phyloP scores from a whole-genome alignment of 2,113 vertebrate species.

The Lycaon pictus region DNA sequence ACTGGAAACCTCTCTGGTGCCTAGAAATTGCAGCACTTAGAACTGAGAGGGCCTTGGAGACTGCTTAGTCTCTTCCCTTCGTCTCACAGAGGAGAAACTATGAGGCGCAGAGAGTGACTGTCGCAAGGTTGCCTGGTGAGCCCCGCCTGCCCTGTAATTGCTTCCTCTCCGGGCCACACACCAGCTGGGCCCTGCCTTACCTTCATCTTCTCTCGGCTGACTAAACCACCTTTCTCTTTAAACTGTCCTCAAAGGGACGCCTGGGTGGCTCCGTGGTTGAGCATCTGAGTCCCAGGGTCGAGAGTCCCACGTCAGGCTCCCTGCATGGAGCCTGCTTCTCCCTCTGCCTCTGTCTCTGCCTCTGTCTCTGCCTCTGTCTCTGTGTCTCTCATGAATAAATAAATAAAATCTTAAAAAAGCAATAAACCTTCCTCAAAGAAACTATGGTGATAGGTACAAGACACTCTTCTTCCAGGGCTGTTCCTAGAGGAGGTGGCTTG shows the following conservation, averaged over 20 bases:
- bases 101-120: background rate
- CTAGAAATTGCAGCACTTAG: background rate
- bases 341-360: too few relatives aligned
- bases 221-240: slow-evolving; percentile 15
- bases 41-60: slow-evolving; percentile 28
- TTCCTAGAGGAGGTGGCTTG: background rate
- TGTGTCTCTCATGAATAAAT: too few relatives aligned
- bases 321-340: too few relatives aligned
- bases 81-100: slow-evolving; percentile 19
- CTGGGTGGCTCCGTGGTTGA: too few relatives aligned
- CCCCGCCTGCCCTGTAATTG: background rate
- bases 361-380: too few relatives aligned
- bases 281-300: too few relatives aligned
- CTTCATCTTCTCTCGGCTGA: background rate
- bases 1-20: background rate
- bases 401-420: too few relatives aligned
- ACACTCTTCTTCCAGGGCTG: background rate
- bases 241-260: background rate
- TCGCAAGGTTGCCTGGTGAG: background rate
- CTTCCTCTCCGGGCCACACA: background rate
- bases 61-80: background rate
- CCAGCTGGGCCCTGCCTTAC: background rate
- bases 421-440: background rate
- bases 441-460: background rate
- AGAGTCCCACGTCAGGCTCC: too few relatives aligned